These are phyloP conservation scores for Ernsta delagoae DNA, from an alignment of 2,888 invertebrate genomes.

Conservation along the genomic window DNA sequence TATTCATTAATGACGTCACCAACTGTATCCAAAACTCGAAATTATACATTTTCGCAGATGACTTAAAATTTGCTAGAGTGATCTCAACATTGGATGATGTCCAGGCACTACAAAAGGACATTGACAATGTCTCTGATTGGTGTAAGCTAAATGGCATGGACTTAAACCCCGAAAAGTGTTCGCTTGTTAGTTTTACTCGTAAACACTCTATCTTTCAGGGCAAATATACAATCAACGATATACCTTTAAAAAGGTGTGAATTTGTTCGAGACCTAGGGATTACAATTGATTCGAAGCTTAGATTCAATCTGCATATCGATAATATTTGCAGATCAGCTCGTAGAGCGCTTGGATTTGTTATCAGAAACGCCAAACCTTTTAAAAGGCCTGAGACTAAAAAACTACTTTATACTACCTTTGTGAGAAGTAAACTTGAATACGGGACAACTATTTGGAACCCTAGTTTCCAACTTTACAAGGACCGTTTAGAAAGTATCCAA, in stretches of 20 bases:
- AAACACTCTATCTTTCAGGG: constrained; percentile 40
- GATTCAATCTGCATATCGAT: constrained; percentile 14
- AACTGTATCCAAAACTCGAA: constrained; percentile 13
- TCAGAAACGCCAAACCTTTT: constrained; percentile 15
- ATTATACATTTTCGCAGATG: constrained; percentile 23
- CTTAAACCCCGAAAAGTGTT: constrained; percentile 25
- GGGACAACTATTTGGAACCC: constrained; percentile 4
- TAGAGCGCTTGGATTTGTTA: constrained; percentile 15
- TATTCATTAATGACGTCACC: constrained; percentile 30
- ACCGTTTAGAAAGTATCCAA: constrained; percentile 20
- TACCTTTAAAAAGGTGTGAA: background rate
- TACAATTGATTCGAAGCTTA: constrained; percentile 15
- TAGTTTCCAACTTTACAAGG: constrained; percentile 3
- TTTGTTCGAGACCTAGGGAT: constrained; percentile 13
- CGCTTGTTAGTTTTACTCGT: constrained; percentile 41
- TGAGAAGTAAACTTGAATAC: constrained; percentile 22
- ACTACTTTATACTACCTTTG: constrained; percentile 7
- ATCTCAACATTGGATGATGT: background rate
- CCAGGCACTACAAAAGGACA: constrained; percentile 18
- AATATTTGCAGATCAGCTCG: constrained; percentile 20
- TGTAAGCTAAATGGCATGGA: constrained; percentile 28
- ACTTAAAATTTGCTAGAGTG: constrained; percentile 3
- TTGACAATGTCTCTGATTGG: constrained; percentile 25
- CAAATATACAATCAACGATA: constrained; percentile 5
- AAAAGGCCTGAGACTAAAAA: constrained; percentile 14